A percentile compares a stretch with the other conserved stretches of the same genome.
Conservation (phyloP, 2,113 vertebrate genomes). For the Halichoerus grypus region DNA sequence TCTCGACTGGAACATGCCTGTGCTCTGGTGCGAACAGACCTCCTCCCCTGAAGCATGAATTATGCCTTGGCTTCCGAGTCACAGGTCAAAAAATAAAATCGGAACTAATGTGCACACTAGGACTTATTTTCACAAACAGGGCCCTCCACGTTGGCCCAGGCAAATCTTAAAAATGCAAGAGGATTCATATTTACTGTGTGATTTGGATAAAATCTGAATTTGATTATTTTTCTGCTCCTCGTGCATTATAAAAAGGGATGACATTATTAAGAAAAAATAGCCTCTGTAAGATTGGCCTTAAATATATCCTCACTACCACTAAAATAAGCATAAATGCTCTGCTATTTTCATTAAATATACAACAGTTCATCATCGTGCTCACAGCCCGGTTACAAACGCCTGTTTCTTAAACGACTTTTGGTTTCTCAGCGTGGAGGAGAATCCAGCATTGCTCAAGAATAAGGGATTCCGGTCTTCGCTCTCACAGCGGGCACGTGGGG, state of each 20-base stretch:
- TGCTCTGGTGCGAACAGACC: background rate
- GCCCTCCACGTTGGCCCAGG: background rate
- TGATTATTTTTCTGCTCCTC: slow-evolving; percentile 65
- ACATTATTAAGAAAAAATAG: slow-evolving; percentile 59
- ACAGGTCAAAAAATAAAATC: slow-evolving; percentile 61
- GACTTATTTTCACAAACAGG: slow-evolving; percentile 51
- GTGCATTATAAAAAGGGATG: slow-evolving; percentile 58
- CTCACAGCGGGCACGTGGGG: background rate
- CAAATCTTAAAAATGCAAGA: background rate
- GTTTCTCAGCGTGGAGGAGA: background rate
- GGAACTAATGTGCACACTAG: slow-evolving; percentile 54
- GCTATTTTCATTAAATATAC: background rate
- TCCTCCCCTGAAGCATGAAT: background rate
- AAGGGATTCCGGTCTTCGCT: background rate
- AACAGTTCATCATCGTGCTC: background rate
- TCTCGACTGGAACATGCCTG: background rate
- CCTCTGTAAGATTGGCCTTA: background rate
- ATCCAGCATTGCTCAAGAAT: background rate
- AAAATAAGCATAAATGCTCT: background rate
- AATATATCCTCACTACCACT: background rate
- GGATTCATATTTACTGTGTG: slow-evolving; percentile 36
- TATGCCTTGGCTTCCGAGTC: slow-evolving; percentile 18
- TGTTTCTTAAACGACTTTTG: background rate
- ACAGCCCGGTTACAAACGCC: background rate
- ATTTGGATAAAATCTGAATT: slow-evolving; percentile 64